Conservation (phyloP, 2,113 vertebrate genomes). For the Cervus canadensis region DNA sequence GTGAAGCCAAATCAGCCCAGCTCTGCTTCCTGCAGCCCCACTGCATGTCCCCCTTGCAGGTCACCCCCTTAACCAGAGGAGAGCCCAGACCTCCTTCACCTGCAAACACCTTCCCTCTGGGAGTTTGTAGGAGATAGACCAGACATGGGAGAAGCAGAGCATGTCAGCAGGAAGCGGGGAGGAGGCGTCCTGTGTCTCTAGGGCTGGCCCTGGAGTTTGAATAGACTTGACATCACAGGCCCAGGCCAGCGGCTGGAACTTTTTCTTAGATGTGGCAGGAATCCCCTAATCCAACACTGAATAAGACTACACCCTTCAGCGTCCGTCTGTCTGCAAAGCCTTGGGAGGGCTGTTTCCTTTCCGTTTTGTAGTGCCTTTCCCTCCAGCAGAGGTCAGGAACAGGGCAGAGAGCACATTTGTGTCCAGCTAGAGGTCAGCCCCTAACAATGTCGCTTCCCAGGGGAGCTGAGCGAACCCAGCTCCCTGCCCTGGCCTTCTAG, state of each 20-base stretch:
- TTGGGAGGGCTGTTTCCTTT: background rate
- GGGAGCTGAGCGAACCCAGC: constrained; percentile 2
- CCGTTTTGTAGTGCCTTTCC: background rate
- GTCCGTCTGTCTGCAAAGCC: accelerated
- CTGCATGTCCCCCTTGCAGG: accelerated
- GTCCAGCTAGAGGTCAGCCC: background rate
- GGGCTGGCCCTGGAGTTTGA: background rate
- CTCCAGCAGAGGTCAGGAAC: background rate
- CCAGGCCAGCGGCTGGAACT: background rate
- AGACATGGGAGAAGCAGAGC: background rate
- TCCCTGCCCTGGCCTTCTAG: constrained; percentile 37
- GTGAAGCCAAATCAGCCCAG: no score
- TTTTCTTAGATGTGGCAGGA: background rate
- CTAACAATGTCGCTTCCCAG: background rate
- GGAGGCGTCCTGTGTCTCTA: background rate
- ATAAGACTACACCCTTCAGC: background rate
- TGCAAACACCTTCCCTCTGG: background rate
- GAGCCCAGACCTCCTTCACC: background rate
- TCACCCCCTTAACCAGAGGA: background rate
- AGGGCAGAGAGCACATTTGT: background rate
- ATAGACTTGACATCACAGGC: background rate
- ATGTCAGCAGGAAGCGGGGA: accelerated
- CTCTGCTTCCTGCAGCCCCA: background rate
- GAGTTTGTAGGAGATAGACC: background rate
- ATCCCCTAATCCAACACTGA: background rate